A percentile compares a stretch with the other conserved stretches of the same genome.
These are phyloP conservation scores for Cabera pusaria DNA, from an alignment of 2,888 invertebrate species.

Conservation along the genomic window DNA sequence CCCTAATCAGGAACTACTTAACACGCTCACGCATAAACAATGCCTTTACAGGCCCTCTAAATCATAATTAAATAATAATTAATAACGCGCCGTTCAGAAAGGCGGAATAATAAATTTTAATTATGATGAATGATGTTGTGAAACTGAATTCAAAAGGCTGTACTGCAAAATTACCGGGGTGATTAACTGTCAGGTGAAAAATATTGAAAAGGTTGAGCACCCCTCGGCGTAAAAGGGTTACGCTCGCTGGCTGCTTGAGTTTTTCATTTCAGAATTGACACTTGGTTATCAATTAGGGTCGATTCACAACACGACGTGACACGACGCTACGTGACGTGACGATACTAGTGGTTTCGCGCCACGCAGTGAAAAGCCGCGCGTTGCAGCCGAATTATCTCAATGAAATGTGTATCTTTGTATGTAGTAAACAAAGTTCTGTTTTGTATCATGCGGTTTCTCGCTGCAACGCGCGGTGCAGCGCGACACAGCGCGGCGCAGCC, in stretches of 20 bases:
- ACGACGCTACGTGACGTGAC: too few relatives aligned
- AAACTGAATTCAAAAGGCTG: slow-evolving; percentile 36
- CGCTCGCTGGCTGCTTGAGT: background rate
- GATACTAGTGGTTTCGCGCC: too few relatives aligned
- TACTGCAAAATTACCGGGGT: slow-evolving; percentile 25
- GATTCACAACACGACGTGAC: too few relatives aligned
- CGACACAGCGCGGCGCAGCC: too few relatives aligned
- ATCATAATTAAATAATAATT: slow-evolving; percentile 57
- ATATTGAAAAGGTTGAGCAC: slow-evolving; percentile 18
- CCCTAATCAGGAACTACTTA: slow-evolving; percentile 16
- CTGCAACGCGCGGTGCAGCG: too few relatives aligned
- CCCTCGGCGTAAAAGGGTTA: slow-evolving; percentile 5
- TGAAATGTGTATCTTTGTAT: too few relatives aligned
- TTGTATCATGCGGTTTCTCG: too few relatives aligned
- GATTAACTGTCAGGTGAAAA: slow-evolving; percentile 27
- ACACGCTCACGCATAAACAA: slow-evolving; percentile 27
- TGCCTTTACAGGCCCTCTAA: slow-evolving; percentile 29
- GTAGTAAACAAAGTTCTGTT: too few relatives aligned
- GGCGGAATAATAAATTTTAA: slow-evolving; percentile 61
- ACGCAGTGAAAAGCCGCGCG: too few relatives aligned
- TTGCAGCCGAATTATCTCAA: too few relatives aligned
- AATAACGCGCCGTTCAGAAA: slow-evolving; percentile 46
- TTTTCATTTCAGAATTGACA: slow-evolving; percentile 3
- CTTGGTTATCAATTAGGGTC: too few relatives aligned
- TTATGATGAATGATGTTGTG: slow-evolving; percentile 57